These are phyloP conservation scores for Cremastobaeus sp. DNA, from an alignment of 2,888 invertebrate genomes.

Conservation along the genomic window DNA sequence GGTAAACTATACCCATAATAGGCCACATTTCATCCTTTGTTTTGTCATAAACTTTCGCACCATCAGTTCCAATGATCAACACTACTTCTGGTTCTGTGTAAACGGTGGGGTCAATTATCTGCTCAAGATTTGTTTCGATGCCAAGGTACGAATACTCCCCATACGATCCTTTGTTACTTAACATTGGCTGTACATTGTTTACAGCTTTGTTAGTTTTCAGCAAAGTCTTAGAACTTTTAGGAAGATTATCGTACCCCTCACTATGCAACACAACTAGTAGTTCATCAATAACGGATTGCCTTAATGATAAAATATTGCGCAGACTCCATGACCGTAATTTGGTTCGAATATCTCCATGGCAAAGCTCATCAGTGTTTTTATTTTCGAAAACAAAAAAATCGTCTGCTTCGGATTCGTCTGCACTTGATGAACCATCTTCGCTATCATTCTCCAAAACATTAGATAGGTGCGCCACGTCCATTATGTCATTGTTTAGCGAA, in stretches of 20 bases:
- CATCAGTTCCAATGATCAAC: not conserved
- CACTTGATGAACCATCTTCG: no score
- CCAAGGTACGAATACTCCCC: conserved; percentile 4
- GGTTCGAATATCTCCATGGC: conserved; percentile 8
- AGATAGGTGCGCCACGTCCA: no score
- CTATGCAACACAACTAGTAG: conserved; percentile 5
- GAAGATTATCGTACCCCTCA: conserved; percentile 14
- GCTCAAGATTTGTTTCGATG: not conserved
- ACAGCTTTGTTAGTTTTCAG: not conserved
- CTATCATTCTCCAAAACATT: no score
- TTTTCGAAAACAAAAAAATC: no score
- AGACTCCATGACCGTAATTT: conserved; percentile 19
- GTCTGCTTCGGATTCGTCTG: no score
- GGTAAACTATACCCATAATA: not conserved
- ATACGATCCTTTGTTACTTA: conserved; percentile 1
- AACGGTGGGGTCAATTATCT: not conserved
- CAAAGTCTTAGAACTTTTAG: conserved; percentile 9
- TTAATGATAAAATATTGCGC: conserved; percentile 20
- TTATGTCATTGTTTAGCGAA: no score
- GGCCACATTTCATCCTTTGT: not conserved
- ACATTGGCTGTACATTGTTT: not conserved
- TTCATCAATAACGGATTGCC: conserved; percentile 3
- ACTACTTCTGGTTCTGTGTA: not conserved
- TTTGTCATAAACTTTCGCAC: not conserved
- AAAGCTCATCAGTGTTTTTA: not conserved